Evolutionary conservation across 2,797 vertebrate genomes (phyloP), one percentile per base, ranked within the genome.

Genomic region (Artibeus jamaicensis): DNA sequence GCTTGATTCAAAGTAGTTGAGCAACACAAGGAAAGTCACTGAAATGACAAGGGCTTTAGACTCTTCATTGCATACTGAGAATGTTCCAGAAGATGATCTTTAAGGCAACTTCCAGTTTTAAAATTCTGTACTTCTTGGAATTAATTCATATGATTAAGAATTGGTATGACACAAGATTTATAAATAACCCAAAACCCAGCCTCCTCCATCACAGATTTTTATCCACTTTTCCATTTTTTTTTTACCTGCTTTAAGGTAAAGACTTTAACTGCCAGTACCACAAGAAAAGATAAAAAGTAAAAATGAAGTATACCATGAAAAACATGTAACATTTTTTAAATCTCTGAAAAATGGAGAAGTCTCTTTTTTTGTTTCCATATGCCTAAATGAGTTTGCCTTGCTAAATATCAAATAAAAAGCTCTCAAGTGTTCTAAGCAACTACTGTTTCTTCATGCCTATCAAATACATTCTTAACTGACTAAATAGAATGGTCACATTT

Each of bases 171-270:
- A 67, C 46, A 46, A 59, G 32, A 90, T 94, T 84, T 32, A 50
- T 62, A 83, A 16, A 68, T 79, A 92, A 86, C 11, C 7, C 29
- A 2, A 90, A 92, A 94, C 14, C 18, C 68, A 67, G 29, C 24
- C 65, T 92, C n/a, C 29, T 86, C 74, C 21, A 73, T 84, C 32
- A 87, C 12, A 92, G 37, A 53, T 57, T 87, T 92, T 50, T 77
- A 15, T 48, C 29, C 46, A 68, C 9, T 46, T 95, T 91, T 74
- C 26, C 44, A 48, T 79, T 83, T 62, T 62, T 48, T 62, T 18
- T 90, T 92, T 29, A 77, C 16, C 44, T n/a, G 91, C 29, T 81
- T n/a, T 68, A 83, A 89, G 32, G 94, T 91, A 83, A 97, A 94
- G 78, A 76, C 21, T 29, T 44, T 44, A 86, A 50, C 5, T 74